phyloP scores from a whole-genome alignment of 2,888 invertebrate genomes.

The Catocala fraxini region DNA sequence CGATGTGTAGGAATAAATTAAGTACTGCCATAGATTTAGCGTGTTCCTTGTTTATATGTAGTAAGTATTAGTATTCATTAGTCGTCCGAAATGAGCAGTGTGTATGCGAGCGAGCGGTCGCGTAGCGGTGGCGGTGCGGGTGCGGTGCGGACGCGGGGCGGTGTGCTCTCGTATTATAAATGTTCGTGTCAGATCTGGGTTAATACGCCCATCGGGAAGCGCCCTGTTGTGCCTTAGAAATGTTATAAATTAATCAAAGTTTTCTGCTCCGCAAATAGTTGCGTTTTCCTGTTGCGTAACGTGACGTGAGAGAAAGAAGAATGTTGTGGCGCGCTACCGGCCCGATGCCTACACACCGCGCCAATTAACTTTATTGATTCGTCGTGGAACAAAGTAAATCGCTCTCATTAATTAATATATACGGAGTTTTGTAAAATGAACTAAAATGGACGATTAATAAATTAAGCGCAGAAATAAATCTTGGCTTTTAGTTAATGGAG shows the following conservation, averaged over 20 bases:
- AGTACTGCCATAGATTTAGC: too few species aligned
- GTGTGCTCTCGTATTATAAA: conserved; percentile 17
- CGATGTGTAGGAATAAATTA: too few species aligned
- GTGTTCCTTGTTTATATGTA: too few species aligned
- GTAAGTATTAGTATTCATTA: conserved; percentile 15
- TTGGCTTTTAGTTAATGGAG: conserved; percentile 9
- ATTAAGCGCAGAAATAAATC: conserved; percentile 22
- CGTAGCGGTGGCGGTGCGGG: neutral
- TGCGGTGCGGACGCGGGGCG: neutral
- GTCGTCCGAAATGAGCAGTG: conserved; percentile 14
- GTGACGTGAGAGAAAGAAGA: conserved; percentile 6
- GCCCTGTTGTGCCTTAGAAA: conserved; percentile 22
- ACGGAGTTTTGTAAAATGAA: conserved; percentile 15
- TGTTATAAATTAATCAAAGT: conserved; percentile 28
- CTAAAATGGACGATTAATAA: conserved; percentile 12
- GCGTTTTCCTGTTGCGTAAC: conserved; percentile 23
- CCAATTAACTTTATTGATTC: conserved; percentile 28
- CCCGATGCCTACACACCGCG: neutral
- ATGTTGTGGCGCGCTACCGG: neutral
- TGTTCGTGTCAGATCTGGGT: conserved; percentile 21
- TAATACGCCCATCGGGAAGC: conserved; percentile 22
- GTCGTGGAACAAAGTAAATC: conserved; percentile 21
- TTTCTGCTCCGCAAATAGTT: conserved; percentile 20
- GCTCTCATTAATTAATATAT: conserved; percentile 20
- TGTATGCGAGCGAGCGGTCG: neutral